Evolutionary conservation across 2,888 invertebrate species (phyloP).

Genomic region (Brachypterus glaber): DNA sequence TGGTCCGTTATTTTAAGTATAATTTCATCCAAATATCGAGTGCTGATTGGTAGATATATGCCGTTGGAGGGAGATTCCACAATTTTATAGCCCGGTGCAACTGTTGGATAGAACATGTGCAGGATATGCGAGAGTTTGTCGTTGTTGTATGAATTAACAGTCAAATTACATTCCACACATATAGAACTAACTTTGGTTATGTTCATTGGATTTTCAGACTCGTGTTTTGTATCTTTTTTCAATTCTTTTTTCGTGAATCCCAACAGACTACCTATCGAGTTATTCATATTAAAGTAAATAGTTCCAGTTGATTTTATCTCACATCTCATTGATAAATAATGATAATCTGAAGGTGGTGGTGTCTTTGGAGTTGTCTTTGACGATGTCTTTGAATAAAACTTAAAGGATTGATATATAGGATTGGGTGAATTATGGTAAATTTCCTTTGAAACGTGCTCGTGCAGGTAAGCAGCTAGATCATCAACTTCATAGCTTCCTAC

Average conservation of each 20-base stretch:
- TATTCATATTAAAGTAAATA: too few species aligned
- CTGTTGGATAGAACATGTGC: slow-evolving; percentile 22
- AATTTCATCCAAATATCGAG: slow-evolving; percentile 24
- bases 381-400: background rate
- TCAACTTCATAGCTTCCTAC: slow-evolving; percentile 16
- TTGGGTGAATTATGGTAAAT: background rate
- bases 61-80: slow-evolving; percentile 31
- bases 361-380: background rate
- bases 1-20: slow-evolving; percentile 29
- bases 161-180: slow-evolving; percentile 13
- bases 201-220: background rate
- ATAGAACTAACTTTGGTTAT: slow-evolving; percentile 1
- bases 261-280: too few species aligned
- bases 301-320: background rate
- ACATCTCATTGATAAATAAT: slow-evolving; percentile 4
- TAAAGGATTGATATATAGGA: background rate
- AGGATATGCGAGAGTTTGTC: slow-evolving; percentile 19
- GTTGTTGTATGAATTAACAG: slow-evolving; percentile 10
- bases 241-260: too few species aligned
- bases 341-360: too few species aligned
- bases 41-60: too few species aligned
- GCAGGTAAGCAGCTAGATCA: slow-evolving; percentile 11
- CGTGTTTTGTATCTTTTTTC: too few species aligned
- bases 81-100: slow-evolving; percentile 32
- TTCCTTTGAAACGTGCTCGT: too few species aligned